A percentile compares a stretch with the other conserved stretches of the same genome.
phyloP scores from a whole-genome alignment of 2,797 vertebrate species.

The Iguana delicatissima region DNA sequence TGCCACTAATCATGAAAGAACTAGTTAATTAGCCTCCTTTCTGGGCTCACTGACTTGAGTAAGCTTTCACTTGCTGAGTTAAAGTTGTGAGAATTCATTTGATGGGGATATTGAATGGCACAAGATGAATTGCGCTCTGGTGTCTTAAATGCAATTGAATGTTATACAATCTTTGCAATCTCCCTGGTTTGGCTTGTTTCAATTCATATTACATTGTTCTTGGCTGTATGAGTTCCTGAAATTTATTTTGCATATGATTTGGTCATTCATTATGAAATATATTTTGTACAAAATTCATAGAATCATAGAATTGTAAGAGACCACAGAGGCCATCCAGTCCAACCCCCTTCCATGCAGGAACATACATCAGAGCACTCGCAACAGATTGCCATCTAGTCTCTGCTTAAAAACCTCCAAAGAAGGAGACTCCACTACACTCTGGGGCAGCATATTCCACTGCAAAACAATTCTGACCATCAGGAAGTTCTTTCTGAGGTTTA shows the following conservation, averaged over 20 bases:
- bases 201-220: background rate
- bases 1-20: conserved; percentile 47
- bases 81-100: conserved; percentile 63
- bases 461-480: too few relatives aligned
- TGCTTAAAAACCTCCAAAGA: too few relatives aligned
- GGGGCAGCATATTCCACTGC: too few relatives aligned
- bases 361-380: too few relatives aligned
- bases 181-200: conserved; percentile 43
- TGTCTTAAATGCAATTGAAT: conserved; percentile 74
- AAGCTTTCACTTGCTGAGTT: conserved; percentile 47
- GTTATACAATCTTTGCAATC: conserved; percentile 66
- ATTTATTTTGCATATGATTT: background rate
- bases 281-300: background rate
- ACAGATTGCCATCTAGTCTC: too few relatives aligned
- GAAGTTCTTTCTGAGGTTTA: too few relatives aligned
- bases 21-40: conserved; percentile 66
- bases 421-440: too few relatives aligned
- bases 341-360: too few relatives aligned
- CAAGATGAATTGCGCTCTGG: conserved; percentile 66
- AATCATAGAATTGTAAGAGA: too few relatives aligned
- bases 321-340: too few relatives aligned
- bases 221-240: background rate
- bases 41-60: conserved; percentile 66
- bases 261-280: background rate
- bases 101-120: conserved; percentile 57